These are phyloP conservation scores for Acleris emargana DNA, from an alignment of 2,888 invertebrate species.

Conservation along the genomic window DNA sequence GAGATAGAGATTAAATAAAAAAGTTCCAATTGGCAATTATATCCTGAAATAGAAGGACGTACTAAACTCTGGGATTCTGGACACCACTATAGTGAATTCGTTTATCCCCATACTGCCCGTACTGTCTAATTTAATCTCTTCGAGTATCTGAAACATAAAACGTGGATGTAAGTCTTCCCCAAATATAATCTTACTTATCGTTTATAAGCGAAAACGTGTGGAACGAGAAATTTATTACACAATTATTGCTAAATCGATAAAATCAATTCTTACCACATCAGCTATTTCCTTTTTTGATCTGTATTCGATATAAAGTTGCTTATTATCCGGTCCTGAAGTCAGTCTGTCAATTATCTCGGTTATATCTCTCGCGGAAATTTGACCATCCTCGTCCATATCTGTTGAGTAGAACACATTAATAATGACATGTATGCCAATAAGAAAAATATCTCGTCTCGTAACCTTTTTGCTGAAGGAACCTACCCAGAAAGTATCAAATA, in stretches of 20 bases:
- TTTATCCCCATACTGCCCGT: constrained; percentile 82
- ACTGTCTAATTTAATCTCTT: constrained; percentile 85
- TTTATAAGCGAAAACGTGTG: too few species aligned
- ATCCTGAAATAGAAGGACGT: constrained; percentile 84
- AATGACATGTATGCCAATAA: too few species aligned
- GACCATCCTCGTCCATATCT: constrained; percentile 86
- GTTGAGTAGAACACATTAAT: constrained; percentile 14
- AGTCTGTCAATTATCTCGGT: constrained; percentile 80
- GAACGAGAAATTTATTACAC: too few species aligned
- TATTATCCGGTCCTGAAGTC: constrained; percentile 60
- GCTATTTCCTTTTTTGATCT: constrained; percentile 80
- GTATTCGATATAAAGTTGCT: constrained; percentile 59
- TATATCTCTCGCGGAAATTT: constrained; percentile 83
- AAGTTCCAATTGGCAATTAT: constrained; percentile 46
- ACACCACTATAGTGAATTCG: constrained; percentile 85
- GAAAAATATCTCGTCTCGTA: too few species aligned
- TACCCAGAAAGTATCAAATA: too few species aligned
- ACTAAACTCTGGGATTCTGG: constrained; percentile 85
- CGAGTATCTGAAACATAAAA: constrained; percentile 75
- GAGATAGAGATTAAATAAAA: background rate
- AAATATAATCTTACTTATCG: too few species aligned
- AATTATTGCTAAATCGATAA: too few species aligned
- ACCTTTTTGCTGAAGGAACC: too few species aligned
- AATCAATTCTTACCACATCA: constrained; percentile 72
- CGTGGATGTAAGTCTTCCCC: too few species aligned